These are phyloP conservation scores for Oceanites oceanicus DNA, from an alignment of 2,113 vertebrate species.

Conservation along the genomic window DNA sequence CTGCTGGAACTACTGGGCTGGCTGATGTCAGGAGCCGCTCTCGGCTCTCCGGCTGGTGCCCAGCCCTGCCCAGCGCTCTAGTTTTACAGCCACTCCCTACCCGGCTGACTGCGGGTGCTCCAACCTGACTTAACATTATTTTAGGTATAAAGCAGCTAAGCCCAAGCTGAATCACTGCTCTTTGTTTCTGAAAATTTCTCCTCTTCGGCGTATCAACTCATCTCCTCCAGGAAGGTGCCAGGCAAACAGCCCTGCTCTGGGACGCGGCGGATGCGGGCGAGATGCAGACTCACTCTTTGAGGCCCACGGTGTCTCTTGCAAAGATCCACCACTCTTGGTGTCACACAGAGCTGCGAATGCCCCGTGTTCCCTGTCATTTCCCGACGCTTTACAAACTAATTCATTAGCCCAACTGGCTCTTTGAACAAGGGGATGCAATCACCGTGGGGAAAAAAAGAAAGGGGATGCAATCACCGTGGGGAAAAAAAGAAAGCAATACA, in stretches of 20 bases:
- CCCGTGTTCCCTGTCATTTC: not conserved
- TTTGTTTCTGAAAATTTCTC: not conserved
- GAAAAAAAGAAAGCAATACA: not conserved
- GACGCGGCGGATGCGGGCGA: not conserved
- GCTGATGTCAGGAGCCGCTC: constrained; percentile 7
- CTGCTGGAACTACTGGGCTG: not conserved
- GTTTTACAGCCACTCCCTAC: constrained; percentile 17
- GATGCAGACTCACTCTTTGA: not conserved
- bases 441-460: not conserved
- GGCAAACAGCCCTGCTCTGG: not conserved
- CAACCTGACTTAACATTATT: not conserved
- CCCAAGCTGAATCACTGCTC: not conserved
- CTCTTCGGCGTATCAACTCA: not conserved
- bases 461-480: not conserved
- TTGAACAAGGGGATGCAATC: not conserved
- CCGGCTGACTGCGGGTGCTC: not conserved
- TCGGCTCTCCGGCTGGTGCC: not conserved
- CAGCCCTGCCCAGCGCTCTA: not conserved
- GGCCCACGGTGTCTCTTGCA: not conserved
- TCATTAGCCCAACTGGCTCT: not conserved
- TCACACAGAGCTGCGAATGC: not conserved
- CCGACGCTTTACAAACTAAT: not conserved
- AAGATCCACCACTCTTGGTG: not conserved
- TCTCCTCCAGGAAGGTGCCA: not conserved
- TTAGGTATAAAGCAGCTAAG: not conserved